These are phyloP conservation scores for Bambusicola thoracicus DNA, from an alignment of 2,113 vertebrate genomes.

Conservation along the genomic window DNA sequence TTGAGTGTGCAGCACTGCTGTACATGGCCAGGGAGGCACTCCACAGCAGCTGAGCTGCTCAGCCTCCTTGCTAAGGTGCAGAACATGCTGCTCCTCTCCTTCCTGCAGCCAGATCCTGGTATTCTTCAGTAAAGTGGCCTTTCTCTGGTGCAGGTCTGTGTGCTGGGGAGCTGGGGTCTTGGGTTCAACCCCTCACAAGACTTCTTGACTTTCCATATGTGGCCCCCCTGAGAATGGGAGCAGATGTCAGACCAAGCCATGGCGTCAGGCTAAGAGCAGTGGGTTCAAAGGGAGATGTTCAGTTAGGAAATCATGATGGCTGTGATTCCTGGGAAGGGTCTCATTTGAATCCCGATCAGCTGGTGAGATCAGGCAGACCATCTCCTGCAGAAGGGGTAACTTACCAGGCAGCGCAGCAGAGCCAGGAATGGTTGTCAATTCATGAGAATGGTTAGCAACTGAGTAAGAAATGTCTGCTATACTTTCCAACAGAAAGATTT, in stretches of 20 bases:
- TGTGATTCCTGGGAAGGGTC: background rate
- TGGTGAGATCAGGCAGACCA: background rate
- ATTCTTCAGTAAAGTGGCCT: background rate
- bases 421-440: conserved; percentile 21
- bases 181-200: background rate
- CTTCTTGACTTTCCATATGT: background rate
- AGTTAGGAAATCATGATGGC: background rate
- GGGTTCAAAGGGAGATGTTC: background rate
- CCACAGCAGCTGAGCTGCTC: background rate
- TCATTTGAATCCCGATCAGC: background rate
- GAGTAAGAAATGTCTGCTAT: conserved; percentile 67
- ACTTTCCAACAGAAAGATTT: conserved; percentile 91
- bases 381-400: background rate
- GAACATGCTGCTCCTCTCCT: background rate
- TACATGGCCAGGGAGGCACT: accelerated
- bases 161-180: background rate
- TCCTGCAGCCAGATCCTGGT: background rate
- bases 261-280: accelerated
- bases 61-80: background rate
- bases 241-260: background rate
- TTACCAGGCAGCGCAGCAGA: background rate
- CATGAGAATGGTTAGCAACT: background rate
- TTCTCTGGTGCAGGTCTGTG: background rate
- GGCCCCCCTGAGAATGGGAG: background rate
- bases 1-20: background rate